These are phyloP conservation scores for Tridacna crocea DNA, from an alignment of 2,888 invertebrate species.

Conservation along the genomic window DNA sequence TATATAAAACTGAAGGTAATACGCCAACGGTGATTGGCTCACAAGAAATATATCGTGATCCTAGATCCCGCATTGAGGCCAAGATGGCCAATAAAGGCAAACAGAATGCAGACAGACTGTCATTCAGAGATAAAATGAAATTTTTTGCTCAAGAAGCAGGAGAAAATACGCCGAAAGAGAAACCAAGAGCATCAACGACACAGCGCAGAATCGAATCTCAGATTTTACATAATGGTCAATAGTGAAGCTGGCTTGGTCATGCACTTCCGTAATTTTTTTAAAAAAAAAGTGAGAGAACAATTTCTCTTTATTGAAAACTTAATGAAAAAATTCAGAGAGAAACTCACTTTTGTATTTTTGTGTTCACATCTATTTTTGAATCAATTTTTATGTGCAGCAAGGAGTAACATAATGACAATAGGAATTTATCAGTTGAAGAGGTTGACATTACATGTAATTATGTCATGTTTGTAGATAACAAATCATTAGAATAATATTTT, in stretches of 20 bases:
- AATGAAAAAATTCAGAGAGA: not conserved
- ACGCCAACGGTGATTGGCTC: conserved; percentile 99
- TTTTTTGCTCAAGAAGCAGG: conserved; percentile 99
- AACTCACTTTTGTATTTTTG: no score
- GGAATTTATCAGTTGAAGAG: no score
- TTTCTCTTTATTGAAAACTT: not conserved
- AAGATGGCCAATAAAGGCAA: conserved; percentile 85
- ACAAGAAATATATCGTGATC: conserved; percentile 99
- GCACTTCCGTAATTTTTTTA: not conserved
- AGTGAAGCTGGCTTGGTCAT: not conserved
- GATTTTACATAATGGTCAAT: conserved; percentile 75
- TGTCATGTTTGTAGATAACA: no score
- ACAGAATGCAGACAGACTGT: conserved; percentile 90
- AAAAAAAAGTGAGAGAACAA: not conserved
- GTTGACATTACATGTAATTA: no score
- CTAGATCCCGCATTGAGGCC: conserved; percentile 93
- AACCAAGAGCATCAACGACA: conserved; percentile 97
- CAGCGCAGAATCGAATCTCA: conserved; percentile 86
- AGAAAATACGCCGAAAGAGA: conserved; percentile 96
- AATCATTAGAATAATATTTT: no score
- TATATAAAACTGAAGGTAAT: conserved; percentile 85
- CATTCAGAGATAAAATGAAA: conserved; percentile 99
- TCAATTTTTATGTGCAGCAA: no score
- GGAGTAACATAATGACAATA: no score
- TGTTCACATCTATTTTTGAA: no score